A percentile compares a stretch with the other conserved stretches of the same genome.
phyloP scores from a whole-genome alignment of 1,140 invertebrate species.

The Aphidius ervi region DNA sequence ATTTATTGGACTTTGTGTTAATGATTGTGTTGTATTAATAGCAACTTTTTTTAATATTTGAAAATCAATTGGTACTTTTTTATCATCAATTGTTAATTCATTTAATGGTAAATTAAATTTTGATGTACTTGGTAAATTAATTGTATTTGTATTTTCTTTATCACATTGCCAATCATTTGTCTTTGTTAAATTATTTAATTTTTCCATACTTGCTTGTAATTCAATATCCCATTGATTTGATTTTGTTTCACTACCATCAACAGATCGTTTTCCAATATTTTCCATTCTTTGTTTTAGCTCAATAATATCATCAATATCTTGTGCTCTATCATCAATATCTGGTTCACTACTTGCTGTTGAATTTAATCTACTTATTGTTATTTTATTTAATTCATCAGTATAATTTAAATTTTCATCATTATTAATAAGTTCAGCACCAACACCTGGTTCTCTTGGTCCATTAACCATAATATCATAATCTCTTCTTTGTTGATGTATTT shows the following conservation, averaged over 20 bases:
- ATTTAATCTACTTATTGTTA: slow-evolving; percentile 35
- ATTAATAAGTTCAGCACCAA: slow-evolving; percentile 74
- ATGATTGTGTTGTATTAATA: slow-evolving; percentile 31
- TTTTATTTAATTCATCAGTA: slow-evolving; percentile 36
- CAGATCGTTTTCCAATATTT: slow-evolving; percentile 39
- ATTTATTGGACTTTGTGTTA: slow-evolving; percentile 37
- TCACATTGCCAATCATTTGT: slow-evolving; percentile 20
- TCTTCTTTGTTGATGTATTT: slow-evolving; percentile 74
- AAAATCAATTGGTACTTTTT: slow-evolving; percentile 23
- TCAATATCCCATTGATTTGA: slow-evolving; percentile 49
- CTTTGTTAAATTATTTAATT: slow-evolving; percentile 37
- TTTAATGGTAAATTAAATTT: slow-evolving; percentile 15
- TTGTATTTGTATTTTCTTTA: slow-evolving; percentile 4
- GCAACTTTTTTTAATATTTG: slow-evolving; percentile 9
- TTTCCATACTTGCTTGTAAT: slow-evolving; percentile 42
- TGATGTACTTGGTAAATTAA: slow-evolving; percentile 10
- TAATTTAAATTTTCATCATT: slow-evolving; percentile 48
- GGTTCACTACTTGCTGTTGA: slow-evolving; percentile 29
- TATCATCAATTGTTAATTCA: slow-evolving; percentile 13
- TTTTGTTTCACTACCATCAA: slow-evolving; percentile 46
- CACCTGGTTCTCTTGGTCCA: slow-evolving; percentile 80
- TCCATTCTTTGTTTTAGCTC: slow-evolving; percentile 36
- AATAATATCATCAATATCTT: slow-evolving; percentile 36
- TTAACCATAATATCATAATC: slow-evolving; percentile 53
- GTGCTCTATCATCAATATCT: slow-evolving; percentile 34